Evolutionary conservation across 1,140 invertebrate species (phyloP), one percentile per base, ranked within the genome.

Genomic region (Drosophila ohnishii): DNA sequence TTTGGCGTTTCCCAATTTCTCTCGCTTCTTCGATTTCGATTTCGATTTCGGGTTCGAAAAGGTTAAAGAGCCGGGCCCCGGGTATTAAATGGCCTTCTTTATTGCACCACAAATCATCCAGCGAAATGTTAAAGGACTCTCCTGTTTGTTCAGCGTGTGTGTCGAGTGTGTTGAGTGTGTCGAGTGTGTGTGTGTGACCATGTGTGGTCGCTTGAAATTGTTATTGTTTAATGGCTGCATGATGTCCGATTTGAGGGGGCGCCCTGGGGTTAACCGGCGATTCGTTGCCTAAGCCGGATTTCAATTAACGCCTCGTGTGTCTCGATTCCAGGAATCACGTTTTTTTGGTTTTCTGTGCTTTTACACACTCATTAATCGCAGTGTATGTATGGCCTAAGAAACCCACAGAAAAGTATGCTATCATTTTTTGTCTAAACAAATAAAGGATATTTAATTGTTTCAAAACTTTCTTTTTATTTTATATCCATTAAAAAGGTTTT

Each of bases 101-200:
- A 81, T 85, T 86, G 69, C 78, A 86, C 69, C 82, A 85, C 81
- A 85, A 85, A 85, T 85, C 81, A 87, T 86, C 60, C 30, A 47
- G 53, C 51, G 53, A 71, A 71, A 71, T 71, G 67, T 71, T 71
- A 59, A 71, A 59, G 65, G 67, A 71, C 69, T 71, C 67, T 32
- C 28, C 42, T 48, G 65, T 48, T 48, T 70, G 44, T 30, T 42
- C 19, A 51, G 16, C 40, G 22, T 28, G 37, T 66, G 62, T 65
- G 59, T 22, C 14, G 13, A 47, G 45, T 14, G 44, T 39, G 57
- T 42, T 19, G 44, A 45, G 45, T 19, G 45, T 51, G 30, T 51
- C 14, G 13, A 47, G 45, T 14, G 44, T 39, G 57, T 42, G 45
- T 51, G 30, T 51, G 28, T 51, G 47, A 22, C 37, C 40, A 77